Evolutionary conservation across 2,888 invertebrate genomes (phyloP).

Genomic region (Hemithea aestivaria): DNA sequence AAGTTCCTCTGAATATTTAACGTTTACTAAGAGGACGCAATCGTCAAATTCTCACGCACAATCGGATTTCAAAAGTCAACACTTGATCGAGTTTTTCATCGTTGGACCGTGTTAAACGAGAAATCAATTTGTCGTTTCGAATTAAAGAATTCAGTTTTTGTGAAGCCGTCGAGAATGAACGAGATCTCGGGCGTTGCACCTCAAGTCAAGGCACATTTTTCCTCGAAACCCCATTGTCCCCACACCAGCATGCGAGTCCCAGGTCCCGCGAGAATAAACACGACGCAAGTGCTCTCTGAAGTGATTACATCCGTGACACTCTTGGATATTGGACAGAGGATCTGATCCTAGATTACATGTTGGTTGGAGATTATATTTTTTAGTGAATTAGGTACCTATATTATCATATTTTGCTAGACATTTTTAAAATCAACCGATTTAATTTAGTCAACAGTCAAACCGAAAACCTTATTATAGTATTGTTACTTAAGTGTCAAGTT

Average conservation of each 20-base stretch:
- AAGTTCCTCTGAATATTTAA: not conserved
- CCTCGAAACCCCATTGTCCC: slow-evolving; percentile 40
- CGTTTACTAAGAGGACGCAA: too few relatives aligned
- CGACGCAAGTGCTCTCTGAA: slow-evolving; percentile 36
- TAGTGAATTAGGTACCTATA: not conserved
- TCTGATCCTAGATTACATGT: slow-evolving; percentile 27
- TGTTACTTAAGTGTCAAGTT: too few relatives aligned
- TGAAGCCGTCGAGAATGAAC: slow-evolving; percentile 2
- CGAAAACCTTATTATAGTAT: too few relatives aligned
- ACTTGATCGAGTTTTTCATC: slow-evolving; percentile 4
- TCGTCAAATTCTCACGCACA: not conserved
- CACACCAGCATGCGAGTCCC: slow-evolving; percentile 14
- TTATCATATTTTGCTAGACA: not conserved
- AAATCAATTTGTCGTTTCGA: slow-evolving; percentile 14
- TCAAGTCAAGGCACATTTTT: slow-evolving; percentile 39
- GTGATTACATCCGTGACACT: slow-evolving; percentile 46
- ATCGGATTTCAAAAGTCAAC: slow-evolving; percentile 9
- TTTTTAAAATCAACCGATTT: too few relatives aligned
- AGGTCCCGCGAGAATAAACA: slow-evolving; percentile 25
- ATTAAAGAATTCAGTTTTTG: slow-evolving; percentile 13
- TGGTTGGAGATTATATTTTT: slow-evolving; percentile 6
- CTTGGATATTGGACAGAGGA: slow-evolving; percentile 36
- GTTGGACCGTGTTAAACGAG: slow-evolving; percentile 10
- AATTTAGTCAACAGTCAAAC: too few relatives aligned
- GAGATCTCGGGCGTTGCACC: slow-evolving; percentile 24